phyloP scores from a whole-genome alignment of 1,140 invertebrate genomes.

The Lysiphlebus fabarum region DNA sequence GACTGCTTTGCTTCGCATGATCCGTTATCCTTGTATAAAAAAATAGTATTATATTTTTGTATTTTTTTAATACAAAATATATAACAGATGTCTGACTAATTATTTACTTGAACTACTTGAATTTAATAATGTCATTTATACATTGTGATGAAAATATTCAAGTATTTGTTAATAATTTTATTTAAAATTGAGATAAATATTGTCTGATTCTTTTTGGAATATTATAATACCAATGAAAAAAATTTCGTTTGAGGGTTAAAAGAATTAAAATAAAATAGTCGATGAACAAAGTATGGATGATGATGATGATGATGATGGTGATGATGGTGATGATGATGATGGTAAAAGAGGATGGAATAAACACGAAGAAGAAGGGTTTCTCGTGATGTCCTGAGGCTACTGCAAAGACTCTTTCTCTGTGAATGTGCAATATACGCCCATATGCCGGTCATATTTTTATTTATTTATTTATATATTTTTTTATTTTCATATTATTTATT shows the following conservation, averaged over 20 bases:
- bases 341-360: slow-evolving; percentile 17
- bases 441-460: slow-evolving; percentile 35
- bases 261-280: neutral
- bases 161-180: too few species aligned
- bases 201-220: neutral
- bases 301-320: neutral
- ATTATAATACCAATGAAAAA: slow-evolving; percentile 2
- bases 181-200: too few species aligned
- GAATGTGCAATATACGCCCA: slow-evolving; percentile 42
- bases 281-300: slow-evolving; percentile 11
- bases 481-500: neutral
- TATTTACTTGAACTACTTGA: too few species aligned
- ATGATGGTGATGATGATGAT: neutral
- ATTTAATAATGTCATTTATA: too few species aligned
- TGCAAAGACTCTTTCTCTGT: slow-evolving; percentile 33
- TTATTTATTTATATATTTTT: neutral
- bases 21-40: too few species aligned
- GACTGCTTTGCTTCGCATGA: too few species aligned
- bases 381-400: slow-evolving; percentile 54
- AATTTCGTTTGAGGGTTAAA: slow-evolving; percentile 1
- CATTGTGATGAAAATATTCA: too few species aligned
- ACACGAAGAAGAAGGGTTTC: slow-evolving; percentile 26
- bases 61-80: too few species aligned
- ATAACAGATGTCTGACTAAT: too few species aligned
- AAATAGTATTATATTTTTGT: too few species aligned